phyloP scores from a whole-genome alignment of 2,888 invertebrate genomes.

The Pherbina coryleti region DNA sequence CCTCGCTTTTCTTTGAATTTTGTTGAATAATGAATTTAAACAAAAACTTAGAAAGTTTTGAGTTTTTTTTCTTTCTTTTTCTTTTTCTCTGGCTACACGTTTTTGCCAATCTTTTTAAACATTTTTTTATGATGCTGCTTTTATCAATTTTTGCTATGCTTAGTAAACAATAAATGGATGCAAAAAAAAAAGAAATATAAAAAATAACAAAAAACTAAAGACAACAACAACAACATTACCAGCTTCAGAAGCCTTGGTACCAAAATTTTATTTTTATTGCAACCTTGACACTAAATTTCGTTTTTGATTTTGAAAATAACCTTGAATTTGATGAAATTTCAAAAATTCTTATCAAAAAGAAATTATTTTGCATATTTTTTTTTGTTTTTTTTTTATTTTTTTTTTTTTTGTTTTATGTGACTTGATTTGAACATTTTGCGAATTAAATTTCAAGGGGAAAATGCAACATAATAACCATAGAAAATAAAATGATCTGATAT shows the following conservation, averaged over 20 bases:
- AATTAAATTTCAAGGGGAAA: too few relatives aligned
- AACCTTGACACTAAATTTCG: conserved; percentile 12
- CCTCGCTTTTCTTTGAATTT: neutral
- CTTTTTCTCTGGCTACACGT: neutral
- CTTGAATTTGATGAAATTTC: neutral
- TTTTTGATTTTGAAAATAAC: neutral
- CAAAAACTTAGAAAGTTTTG: conserved; percentile 30
- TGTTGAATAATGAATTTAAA: conserved; percentile 14
- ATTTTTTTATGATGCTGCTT: neutral
- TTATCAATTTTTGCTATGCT: neutral
- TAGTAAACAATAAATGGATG: neutral
- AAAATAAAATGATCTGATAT: too few relatives aligned
- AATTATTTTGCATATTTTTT: neutral
- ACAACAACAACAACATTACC: too few relatives aligned
- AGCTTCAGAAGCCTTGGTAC: neutral
- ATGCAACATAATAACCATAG: too few relatives aligned
- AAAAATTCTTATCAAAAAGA: conserved; percentile 3
- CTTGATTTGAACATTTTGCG: neutral
- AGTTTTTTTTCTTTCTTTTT: neutral
- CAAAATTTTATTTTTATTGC: conserved; percentile 14
- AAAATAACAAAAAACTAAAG: neutral
- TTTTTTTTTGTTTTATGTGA: neutral
- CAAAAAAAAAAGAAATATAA: neutral
- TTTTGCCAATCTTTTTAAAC: neutral
- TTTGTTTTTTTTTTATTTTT: neutral